phyloP scores from a whole-genome alignment of 2,797 vertebrate species.

The Tenualosa ilisha region DNA sequence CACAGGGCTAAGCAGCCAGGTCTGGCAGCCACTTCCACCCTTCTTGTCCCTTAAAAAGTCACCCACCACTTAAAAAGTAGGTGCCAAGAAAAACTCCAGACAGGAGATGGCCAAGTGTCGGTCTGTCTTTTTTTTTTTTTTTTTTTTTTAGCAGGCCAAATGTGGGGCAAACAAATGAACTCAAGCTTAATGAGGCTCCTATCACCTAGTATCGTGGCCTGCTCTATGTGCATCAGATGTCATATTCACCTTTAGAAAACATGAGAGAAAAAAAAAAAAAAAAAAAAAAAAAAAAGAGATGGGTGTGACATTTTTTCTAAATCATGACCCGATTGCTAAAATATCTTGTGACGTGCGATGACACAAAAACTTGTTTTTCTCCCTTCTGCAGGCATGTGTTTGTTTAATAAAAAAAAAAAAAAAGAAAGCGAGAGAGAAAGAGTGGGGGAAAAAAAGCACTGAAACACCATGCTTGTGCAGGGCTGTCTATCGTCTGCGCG shows the following conservation, averaged over 20 bases:
- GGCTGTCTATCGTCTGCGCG: not conserved
- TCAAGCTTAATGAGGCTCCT: not conserved
- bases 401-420: too few relatives aligned
- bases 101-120: not conserved
- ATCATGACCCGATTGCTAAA: not conserved
- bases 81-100: not conserved
- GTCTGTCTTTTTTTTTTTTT: not conserved
- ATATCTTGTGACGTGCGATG: not conserved
- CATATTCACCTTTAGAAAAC: not conserved
- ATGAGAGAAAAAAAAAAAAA: not conserved
- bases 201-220: not conserved
- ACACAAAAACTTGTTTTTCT: not conserved
- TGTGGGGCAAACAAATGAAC: not conserved
- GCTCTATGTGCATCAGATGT: not conserved
- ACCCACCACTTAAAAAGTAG: not conserved
- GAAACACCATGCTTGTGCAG: not conserved
- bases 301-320: not conserved
- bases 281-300: not conserved
- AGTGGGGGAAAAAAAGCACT: not conserved
- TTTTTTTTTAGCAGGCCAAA: not conserved
- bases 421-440: not conserved
- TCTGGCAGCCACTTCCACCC: slow-evolving; percentile 34
- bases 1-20: slow-evolving; percentile 40
- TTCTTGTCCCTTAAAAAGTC: slow-evolving; percentile 21
- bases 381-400: not conserved